Percentiles rank a stretch among this genome's conserved stretches.
Conservation (phyloP, 37 sponge, comb jelly and placozoan species). For the Bolinopsis microptera region DNA sequence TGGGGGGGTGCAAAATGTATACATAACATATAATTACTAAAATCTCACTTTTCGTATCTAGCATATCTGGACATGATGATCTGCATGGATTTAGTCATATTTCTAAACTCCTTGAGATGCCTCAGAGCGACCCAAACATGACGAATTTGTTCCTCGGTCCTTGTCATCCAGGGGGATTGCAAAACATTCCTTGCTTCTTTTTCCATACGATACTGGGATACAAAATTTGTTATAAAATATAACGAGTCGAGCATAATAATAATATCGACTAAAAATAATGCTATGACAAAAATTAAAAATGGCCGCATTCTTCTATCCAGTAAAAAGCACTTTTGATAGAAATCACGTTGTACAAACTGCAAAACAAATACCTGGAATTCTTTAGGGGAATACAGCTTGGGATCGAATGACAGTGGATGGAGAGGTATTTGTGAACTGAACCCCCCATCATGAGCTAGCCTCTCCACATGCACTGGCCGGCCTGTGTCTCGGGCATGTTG, state of each 20-base stretch:
- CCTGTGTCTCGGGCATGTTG: conserved; percentile 60
- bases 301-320: no score
- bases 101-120: conserved; percentile 5
- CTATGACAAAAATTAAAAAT: no score
- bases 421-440: neutral
- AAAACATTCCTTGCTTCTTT: conserved; percentile 1
- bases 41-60: conserved; percentile 46
- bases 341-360: neutral
- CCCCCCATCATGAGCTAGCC: neutral
- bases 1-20: no score
- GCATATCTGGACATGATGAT: conserved; percentile 46
- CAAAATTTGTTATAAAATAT: no score
- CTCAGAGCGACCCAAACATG: conserved; percentile 40
- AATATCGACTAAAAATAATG: no score
- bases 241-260: no score
- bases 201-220: conserved; percentile 34
- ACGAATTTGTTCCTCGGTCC: conserved; percentile 8
- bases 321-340: no score
- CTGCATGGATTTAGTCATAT: conserved; percentile 51
- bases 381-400: neutral
- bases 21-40: no score
- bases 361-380: neutral
- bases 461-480: conserved; percentile 24
- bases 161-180: conserved; percentile 1
- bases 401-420: conserved; percentile 45